Percentiles rank a stretch among this genome's conserved stretches.
phyloP scores from a whole-genome alignment of 2,797 vertebrate genomes.

The Dipus sagitta region DNA sequence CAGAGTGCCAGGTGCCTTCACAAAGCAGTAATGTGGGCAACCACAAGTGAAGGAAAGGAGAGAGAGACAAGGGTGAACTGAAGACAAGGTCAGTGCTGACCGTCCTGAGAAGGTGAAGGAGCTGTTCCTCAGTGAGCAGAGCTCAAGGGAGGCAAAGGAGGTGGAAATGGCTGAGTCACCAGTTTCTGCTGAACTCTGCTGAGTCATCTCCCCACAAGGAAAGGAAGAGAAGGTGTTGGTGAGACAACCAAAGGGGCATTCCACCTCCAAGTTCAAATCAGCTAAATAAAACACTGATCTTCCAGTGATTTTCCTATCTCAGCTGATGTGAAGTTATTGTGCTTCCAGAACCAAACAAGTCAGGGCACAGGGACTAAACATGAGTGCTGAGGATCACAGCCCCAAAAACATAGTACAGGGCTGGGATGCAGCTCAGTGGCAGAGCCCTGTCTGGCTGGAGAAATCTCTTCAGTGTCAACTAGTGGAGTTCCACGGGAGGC shows the following conservation, averaged over 20 bases:
- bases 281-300: background rate
- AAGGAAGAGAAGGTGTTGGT: background rate
- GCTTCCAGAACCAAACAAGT: background rate
- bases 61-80: background rate
- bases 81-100: background rate
- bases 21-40: background rate
- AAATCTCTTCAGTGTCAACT: background rate
- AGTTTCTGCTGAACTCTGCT: background rate
- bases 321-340: background rate
- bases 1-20: background rate
- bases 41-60: background rate
- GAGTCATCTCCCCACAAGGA: background rate
- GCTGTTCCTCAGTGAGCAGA: background rate
- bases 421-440: too few relatives aligned
- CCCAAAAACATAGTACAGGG: background rate
- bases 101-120: background rate
- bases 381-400: accelerated
- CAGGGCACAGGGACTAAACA: background rate
- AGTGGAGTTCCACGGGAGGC: background rate
- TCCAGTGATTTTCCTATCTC: background rate
- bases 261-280: background rate
- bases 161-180: accelerated
- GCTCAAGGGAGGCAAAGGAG: background rate
- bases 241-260: background rate
- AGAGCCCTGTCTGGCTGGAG: background rate